Evolutionary conservation across 2,113 vertebrate species (phyloP).

Genomic region (Ondatra zibethicus): DNA sequence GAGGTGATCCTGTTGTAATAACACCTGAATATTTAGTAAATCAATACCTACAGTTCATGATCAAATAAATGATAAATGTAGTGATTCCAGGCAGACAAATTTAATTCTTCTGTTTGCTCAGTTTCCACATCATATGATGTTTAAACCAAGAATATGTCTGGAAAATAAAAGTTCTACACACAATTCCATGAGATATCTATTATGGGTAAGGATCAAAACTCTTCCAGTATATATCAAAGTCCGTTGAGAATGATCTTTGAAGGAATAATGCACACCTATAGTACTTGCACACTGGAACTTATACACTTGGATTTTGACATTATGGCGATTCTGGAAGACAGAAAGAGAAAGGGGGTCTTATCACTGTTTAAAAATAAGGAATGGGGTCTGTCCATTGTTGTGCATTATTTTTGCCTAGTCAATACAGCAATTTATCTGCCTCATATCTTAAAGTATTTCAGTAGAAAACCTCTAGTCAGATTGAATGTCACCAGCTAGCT

Average conservation of each 20-base stretch:
- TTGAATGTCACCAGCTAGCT: not conserved
- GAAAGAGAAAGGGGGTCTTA: not conserved
- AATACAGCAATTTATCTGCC: not conserved
- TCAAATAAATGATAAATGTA: not conserved
- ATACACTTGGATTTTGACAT: not conserved
- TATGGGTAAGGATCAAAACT: not conserved
- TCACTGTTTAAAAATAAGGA: not conserved
- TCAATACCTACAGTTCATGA: not conserved
- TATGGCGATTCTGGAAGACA: not conserved
- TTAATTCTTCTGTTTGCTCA: not conserved
- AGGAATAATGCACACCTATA: not conserved
- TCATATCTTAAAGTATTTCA: not conserved
- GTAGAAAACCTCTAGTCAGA: not conserved
- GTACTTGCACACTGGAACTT: not conserved
- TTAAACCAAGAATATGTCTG: not conserved
- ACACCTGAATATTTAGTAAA: constrained; percentile 1
- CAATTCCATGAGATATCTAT: not conserved
- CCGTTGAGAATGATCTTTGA: not conserved
- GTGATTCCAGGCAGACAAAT: not conserved
- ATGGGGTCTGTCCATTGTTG: not conserved
- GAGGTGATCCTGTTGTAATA: not conserved
- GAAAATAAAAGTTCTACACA: not conserved
- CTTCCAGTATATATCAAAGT: not conserved
- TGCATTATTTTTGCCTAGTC: not conserved
- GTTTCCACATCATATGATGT: not conserved